Evolutionary conservation across 2,113 vertebrate species (phyloP), one percentile per base, ranked within the genome.

Genomic region (Hemiscyllium ocellatum): DNA sequence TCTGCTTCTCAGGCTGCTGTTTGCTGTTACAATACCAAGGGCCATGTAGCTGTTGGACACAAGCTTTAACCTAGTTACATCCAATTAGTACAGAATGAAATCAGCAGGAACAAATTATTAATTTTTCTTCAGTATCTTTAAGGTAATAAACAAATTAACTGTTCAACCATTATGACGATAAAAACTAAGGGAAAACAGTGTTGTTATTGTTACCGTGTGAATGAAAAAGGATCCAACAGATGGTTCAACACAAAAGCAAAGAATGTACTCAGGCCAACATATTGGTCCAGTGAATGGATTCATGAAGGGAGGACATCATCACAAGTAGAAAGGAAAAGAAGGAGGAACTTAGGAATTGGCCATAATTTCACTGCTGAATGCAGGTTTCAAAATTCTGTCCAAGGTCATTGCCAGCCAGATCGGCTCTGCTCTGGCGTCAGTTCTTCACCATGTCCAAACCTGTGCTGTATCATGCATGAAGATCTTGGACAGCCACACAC

Each of bases 1-100:
- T 6, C 65, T 91, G 56, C 52, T 66, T 93, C 61, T 10, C n/a
- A 93, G 89, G 89, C 89, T 66, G 89, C 89, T 93, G 61, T 68
- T 93, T 93, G 89, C 89, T 93, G 89, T 66, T 66, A 20, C 29
- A 66, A 66, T 93, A 93, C 61, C 22, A 19, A 20, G n/a, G n/a
- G 56, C 61, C 61, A 37, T 66, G 33, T 66, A 66, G 56, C 17
- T 17, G 61, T 66, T 93, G 89, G 89, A 66, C 61, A 33, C 10
- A 93, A 37, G 29, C 61, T 37, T 93, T 8, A 66, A n/a, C 29
- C 20, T 66, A 37, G 37, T 93, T 37, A 37, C 33, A 93, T 93
- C 33, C 89, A 93, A 68, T 93, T 65, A 37, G 89, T 22, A 65
- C 6, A 13, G 52, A 90, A 65, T 90, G 87, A 56, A 15, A 91